phyloP scores from a whole-genome alignment of 2,113 vertebrate genomes.

The Cynoglossus semilaevis region DNA sequence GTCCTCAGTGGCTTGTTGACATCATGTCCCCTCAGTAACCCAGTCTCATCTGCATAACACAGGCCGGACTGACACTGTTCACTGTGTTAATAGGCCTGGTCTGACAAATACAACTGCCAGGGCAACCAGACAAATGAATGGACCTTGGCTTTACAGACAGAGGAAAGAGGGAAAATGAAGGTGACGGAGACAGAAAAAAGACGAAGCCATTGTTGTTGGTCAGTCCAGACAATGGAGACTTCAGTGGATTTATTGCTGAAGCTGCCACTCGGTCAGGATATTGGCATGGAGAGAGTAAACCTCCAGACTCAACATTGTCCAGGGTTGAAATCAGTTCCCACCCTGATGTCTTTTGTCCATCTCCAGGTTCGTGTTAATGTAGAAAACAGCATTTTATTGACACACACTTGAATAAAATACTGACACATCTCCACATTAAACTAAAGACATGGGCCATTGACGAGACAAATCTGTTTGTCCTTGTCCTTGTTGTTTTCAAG shows the following conservation, averaged over 20 bases:
- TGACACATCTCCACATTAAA: too few relatives aligned
- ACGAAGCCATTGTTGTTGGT: constrained; percentile 60
- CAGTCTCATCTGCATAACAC: constrained; percentile 82
- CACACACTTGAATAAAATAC: too few relatives aligned
- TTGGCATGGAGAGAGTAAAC: constrained; percentile 68
- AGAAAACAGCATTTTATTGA: constrained; percentile 21
- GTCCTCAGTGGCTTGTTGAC: constrained; percentile 59
- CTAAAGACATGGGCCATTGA: too few relatives aligned
- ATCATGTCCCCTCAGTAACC: constrained; percentile 78
- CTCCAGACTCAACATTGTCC: constrained; percentile 53
- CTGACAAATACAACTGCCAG: constrained; percentile 79
- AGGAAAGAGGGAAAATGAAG: too few relatives aligned
- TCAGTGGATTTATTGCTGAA: constrained; percentile 60
- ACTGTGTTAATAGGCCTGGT: constrained; percentile 80
- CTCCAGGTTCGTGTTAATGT: constrained; percentile 24
- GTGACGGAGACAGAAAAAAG: constrained; percentile 29
- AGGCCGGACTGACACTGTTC: constrained; percentile 70
- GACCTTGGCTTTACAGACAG: constrained; percentile 42
- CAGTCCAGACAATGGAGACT: constrained; percentile 54
- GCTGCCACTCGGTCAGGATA: constrained; percentile 32
- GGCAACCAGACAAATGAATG: constrained; percentile 63
- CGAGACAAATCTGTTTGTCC: too few relatives aligned
- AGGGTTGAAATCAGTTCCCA: constrained; percentile 31
- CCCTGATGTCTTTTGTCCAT: not conserved
- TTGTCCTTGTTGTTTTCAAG: too few relatives aligned